Base-by-base conservation (phyloP, 2,888 invertebrate genomes). In the Masnerella sp. region DNA sequence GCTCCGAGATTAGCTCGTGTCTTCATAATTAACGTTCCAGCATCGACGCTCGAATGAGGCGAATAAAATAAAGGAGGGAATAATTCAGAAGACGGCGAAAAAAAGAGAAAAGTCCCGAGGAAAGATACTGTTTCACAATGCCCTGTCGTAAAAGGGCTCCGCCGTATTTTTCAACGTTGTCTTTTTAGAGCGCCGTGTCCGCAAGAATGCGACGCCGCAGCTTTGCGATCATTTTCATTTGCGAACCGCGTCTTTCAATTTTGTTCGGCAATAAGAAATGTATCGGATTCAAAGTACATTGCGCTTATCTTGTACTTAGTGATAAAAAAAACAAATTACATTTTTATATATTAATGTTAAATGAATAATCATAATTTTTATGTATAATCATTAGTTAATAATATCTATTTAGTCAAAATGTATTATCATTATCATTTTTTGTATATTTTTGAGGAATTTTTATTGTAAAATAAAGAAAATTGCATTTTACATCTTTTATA, bases 21-120 rank as follows among this genome's bases (percentile, higher is more conserved):
- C 58, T 73, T 75, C 67, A 73, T 75, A 75, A 73, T 75, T 75
- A 65, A 75, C 73, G 69, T 56, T 51, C 74, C 54, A 61, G 74
- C 69, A 69, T 74, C 74, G 74, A 74, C 74, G 74, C 59, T 70
- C 74, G 74, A 69, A 70, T 74, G 69, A 74, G 68, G 69, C 59
- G 58, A 69, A 74, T 74, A 69, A 74, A 69, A 69, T 69, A 70
- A 74, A 69, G 69, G 69, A 74, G 74, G 32, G 65, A 74, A 69
- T 74, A 69, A 69, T 74, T 74, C 51, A 67, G 67, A 61, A 67
- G 74, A 67, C 56, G 20, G 20, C 43, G 64, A 64, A 68, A 68
- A 68, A 69, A 69, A 70, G 51, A 59, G 51, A 25, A 70, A 67
- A 62, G 70, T 64, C 61, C 18, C 43, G 43, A 61, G 68, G 49